These are phyloP conservation scores for Pheosia tremula DNA, from an alignment of 2,888 invertebrate genomes.

Conservation along the genomic window DNA sequence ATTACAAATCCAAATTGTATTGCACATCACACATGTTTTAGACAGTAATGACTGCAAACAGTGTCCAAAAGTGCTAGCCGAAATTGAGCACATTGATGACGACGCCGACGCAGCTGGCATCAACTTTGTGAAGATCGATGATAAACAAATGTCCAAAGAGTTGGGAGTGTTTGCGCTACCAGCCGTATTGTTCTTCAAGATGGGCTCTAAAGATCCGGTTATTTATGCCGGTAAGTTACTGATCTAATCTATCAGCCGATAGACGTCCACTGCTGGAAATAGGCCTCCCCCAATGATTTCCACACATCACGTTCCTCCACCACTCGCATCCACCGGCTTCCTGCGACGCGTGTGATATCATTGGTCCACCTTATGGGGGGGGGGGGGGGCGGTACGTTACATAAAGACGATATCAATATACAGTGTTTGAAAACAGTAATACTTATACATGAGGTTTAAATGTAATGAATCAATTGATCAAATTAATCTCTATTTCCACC, in stretches of 20 bases:
- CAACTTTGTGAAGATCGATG: conserved; percentile 96
- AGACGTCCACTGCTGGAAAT: too few species aligned
- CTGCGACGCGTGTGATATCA: too few species aligned
- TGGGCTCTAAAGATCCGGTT: conserved; percentile 94
- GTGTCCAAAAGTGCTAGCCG: conserved; percentile 93
- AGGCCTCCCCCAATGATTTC: too few species aligned
- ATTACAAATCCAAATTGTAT: conserved; percentile 64
- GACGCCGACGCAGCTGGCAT: conserved; percentile 96
- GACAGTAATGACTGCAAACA: conserved; percentile 98
- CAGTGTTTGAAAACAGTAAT: too few species aligned
- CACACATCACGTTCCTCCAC: too few species aligned
- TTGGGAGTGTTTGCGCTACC: conserved; percentile 96
- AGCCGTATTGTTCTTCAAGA: conserved; percentile 95
- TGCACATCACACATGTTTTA: conserved; percentile 85
- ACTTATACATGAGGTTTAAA: too few species aligned
- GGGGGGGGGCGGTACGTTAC: too few species aligned
- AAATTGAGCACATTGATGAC: conserved; percentile 97
- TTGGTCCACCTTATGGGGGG: too few species aligned
- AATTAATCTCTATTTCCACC: too few species aligned
- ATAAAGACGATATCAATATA: neutral
- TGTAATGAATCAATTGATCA: too few species aligned
- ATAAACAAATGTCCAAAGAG: conserved; percentile 93
- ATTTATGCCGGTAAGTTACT: conserved; percentile 91
- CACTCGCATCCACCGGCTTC: too few species aligned
- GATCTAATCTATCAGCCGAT: too few species aligned